Evolutionary conservation across 1,140 invertebrate genomes (phyloP).

Genomic region (Heliconius himera): DNA sequence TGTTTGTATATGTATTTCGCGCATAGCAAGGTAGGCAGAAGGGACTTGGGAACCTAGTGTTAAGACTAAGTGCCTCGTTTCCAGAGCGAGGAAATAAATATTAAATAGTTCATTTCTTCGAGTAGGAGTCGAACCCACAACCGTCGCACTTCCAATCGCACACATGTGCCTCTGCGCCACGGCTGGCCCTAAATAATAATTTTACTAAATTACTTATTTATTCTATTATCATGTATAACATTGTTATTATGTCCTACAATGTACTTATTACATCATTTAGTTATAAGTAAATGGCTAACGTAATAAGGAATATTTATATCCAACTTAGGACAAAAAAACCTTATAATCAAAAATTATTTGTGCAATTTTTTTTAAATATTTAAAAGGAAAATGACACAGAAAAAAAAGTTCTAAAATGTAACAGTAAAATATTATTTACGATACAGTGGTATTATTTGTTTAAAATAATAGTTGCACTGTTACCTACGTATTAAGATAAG

Average conservation of each 20-base stretch:
- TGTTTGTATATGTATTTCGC: too few species aligned
- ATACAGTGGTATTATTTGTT: conserved; percentile 17
- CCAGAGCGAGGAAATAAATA: too few species aligned
- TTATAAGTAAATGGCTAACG: background rate
- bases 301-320: too few species aligned
- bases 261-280: conserved; percentile 3
- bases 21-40: too few species aligned
- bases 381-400: background rate
- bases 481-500: background rate
- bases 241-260: background rate
- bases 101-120: too few species aligned
- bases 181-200: too few species aligned
- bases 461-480: conserved; percentile 18
- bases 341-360: background rate
- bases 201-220: background rate
- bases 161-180: too few species aligned
- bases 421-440: conserved; percentile 8
- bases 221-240: background rate
- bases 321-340: too few species aligned
- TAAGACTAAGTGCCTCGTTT: too few species aligned
- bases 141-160: too few species aligned
- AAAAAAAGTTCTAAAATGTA: background rate
- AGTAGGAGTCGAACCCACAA: too few species aligned
- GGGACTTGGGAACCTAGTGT: too few species aligned
- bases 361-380: background rate